Evolutionary conservation across 2,113 vertebrate species (phyloP).

Genomic region (Hemicordylus capensis): DNA sequence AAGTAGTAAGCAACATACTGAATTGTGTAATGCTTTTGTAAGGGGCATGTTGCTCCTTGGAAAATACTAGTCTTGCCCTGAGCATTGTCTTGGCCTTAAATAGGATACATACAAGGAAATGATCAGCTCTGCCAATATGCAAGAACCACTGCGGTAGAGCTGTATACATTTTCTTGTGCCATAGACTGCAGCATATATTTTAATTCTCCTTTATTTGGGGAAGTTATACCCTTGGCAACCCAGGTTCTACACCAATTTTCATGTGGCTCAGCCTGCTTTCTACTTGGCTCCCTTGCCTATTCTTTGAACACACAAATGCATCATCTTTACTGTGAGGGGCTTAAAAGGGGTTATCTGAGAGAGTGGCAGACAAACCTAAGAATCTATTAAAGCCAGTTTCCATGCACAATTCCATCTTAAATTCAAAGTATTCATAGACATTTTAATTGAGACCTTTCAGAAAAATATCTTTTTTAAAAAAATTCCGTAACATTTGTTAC

Average conservation of each 20-base stretch:
- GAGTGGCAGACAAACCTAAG: neutral
- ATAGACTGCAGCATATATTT: neutral
- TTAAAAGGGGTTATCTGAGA: neutral
- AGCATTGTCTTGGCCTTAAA: neutral
- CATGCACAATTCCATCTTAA: constrained; percentile 33
- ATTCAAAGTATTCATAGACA: constrained; percentile 12
- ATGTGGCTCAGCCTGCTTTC: neutral
- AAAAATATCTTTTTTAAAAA: neutral
- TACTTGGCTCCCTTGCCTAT: neutral
- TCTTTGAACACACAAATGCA: neutral
- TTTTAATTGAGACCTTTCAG: neutral
- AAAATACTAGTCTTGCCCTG: neutral
- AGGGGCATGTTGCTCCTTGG: neutral
- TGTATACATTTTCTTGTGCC: neutral
- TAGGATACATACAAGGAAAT: neutral
- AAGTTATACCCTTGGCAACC: neutral
- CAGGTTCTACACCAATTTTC: neutral
- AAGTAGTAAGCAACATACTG: neutral
- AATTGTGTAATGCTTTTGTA: neutral
- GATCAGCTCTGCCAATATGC: neutral
- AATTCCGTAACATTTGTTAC: neutral
- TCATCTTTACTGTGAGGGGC: neutral
- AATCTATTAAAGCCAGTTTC: neutral
- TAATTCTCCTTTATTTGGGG: neutral
- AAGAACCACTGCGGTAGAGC: neutral